These are phyloP conservation scores for Syngnathus rostellatus DNA, from an alignment of 2,797 vertebrate species.

Conservation along the genomic window DNA sequence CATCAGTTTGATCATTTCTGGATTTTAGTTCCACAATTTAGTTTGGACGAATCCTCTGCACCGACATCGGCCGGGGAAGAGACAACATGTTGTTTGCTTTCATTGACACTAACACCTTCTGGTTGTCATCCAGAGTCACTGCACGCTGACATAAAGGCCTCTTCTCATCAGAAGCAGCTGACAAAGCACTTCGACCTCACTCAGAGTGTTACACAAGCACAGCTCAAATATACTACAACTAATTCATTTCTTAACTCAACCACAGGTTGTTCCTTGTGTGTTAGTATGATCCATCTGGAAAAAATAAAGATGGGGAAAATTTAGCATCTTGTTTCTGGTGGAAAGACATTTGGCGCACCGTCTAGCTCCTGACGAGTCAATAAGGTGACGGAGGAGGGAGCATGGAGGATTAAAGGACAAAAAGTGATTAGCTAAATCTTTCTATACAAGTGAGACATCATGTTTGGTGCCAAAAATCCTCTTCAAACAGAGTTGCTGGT, in stretches of 20 bases:
- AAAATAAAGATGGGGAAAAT: too few species aligned
- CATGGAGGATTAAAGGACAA: constrained; percentile 15
- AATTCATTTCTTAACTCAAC: neutral
- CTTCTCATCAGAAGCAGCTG: constrained; percentile 49
- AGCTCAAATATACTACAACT: neutral
- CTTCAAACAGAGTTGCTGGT: neutral
- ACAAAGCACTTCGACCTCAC: constrained; percentile 12
- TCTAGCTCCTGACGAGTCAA: constrained; percentile 11
- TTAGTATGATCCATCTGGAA: neutral
- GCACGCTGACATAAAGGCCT: constrained; percentile 23
- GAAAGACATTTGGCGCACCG: neutral
- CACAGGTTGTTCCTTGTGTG: neutral
- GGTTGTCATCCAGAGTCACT: constrained; percentile 11
- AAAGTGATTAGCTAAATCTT: constrained; percentile 26
- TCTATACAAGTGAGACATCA: constrained; percentile 16
- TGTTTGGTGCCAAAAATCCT: constrained; percentile 11
- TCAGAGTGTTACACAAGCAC: constrained; percentile 3
- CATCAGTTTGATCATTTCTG: neutral
- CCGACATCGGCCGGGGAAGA: too few species aligned
- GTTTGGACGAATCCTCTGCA: too few species aligned
- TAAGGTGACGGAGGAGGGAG: neutral
- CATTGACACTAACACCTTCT: neutral
- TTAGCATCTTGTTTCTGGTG: neutral
- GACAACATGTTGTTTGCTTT: neutral
- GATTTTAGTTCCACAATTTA: neutral